Conservation (phyloP, 37 sponge, comb jelly and placozoan species). For the Hormiphora californensis region DNA sequence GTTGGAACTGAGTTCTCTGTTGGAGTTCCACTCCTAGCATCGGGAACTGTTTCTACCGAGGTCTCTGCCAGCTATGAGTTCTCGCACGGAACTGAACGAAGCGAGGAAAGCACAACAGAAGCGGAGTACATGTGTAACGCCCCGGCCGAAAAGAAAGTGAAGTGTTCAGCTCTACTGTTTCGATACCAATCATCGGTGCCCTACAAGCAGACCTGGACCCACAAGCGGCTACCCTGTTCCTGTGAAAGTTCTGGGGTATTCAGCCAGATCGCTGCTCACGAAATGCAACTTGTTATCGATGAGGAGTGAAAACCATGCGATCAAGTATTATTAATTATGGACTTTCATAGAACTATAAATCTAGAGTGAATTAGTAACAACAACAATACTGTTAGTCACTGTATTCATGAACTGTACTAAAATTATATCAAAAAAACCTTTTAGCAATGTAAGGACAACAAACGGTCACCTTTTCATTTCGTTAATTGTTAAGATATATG, state of each 20-base stretch:
- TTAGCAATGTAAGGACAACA: too few relatives aligned
- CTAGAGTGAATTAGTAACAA: too few relatives aligned
- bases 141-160: not conserved
- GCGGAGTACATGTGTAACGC: not conserved
- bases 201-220: not conserved
- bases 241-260: not conserved
- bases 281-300: not conserved
- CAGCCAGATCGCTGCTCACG: not conserved
- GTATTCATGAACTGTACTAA: too few relatives aligned
- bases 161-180: not conserved
- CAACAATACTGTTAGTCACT: too few relatives aligned
- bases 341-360: too few relatives aligned
- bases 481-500: too few relatives aligned
- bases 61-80: not conserved
- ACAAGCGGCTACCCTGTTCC: not conserved
- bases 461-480: too few relatives aligned
- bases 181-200: slow-evolving; percentile 4
- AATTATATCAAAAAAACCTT: too few relatives aligned
- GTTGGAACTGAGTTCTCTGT: not conserved
- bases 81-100: not conserved
- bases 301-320: too few relatives aligned
- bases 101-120: not conserved
- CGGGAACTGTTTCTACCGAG: not conserved
- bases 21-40: not conserved
- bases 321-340: too few relatives aligned